Percentiles rank a stretch among this genome's conserved stretches.
Evolutionary conservation across 2,797 vertebrate genomes (phyloP).

Genomic region (Ataeniobius toweri): DNA sequence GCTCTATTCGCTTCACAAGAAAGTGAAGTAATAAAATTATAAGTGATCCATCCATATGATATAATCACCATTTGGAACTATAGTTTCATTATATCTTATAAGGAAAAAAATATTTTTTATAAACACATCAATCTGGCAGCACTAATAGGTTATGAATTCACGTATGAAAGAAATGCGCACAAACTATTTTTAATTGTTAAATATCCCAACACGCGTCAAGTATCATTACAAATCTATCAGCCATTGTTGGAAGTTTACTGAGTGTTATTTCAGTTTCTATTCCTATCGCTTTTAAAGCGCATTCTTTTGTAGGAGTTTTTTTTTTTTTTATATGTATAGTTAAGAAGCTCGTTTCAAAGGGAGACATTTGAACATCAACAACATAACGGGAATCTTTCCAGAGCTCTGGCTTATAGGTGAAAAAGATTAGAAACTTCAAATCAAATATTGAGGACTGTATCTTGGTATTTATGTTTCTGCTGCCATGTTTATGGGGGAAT

Average conservation of each 20-base stretch:
- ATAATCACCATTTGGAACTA: not conserved
- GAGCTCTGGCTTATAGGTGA: not conserved
- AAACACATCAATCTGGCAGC: not conserved
- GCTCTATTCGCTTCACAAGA: not conserved
- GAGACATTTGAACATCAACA: too few relatives aligned
- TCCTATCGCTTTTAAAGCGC: not conserved
- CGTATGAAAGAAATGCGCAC: not conserved
- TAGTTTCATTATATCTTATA: not conserved
- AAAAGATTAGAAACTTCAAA: not conserved
- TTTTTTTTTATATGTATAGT: not conserved
- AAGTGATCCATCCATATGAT: not conserved
- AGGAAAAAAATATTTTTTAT: not conserved
- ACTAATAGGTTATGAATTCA: not conserved
- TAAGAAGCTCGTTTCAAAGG: too few relatives aligned
- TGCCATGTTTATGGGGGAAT: slow-evolving; percentile 38
- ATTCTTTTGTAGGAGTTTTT: not conserved
- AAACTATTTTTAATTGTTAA: not conserved
- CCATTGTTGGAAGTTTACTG: not conserved
- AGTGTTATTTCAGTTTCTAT: not conserved
- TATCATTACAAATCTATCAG: not conserved
- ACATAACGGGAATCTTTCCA: not conserved
- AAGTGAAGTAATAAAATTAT: not conserved
- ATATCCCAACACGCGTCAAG: not conserved
- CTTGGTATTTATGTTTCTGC: slow-evolving; percentile 22
- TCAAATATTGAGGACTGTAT: not conserved